Base-by-base conservation (phyloP, 2,888 invertebrate genomes). In the Tipula unca region DNA sequence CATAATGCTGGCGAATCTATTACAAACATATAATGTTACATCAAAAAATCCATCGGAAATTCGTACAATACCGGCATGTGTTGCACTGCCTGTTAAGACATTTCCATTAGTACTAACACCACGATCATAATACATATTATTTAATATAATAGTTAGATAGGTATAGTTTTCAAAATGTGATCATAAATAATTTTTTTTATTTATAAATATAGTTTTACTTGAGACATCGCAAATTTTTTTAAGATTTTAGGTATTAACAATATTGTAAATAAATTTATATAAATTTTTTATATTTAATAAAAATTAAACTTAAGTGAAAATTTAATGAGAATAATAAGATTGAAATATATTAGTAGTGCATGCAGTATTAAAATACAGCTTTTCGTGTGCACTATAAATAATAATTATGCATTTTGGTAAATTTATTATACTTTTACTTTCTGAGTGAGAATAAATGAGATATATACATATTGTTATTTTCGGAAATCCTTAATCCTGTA, bases 81-180 rank as follows among this genome's bases (percentile, higher is more conserved):
- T 95, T 1, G 96, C 96, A 0, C 91, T 96, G 10, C 95, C 95
- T 0, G 94, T 94, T 82, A 94, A 95, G 85, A 94, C 95, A 0
- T 95, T 94, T 88, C 92, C 93, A 25, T 89, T 96, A 36, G 91
- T 92, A 87, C 90, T 95, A 84, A 91, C 93, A 85, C 93, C 92
- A 1, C 91, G 94, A 88, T 69, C 20, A 25, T 69, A 69, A 69
- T 48, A 25, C 25, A 48, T 48, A 69, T 17, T 69, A 69, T 69
- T 69, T 25, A 69, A 69, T 25, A 69, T 69, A 14, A 0, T 69
- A 69, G 8, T 69, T 25, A 48, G 5, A 17, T 69, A 69, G 25
- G 25, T 20, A 1, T 69, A 69, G 20, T 69, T 69, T 10, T 48
- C 5, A 48, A 48, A 48, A 48, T 48, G 48, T 69, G 69, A 69